Conservation (phyloP, 2,797 vertebrate genomes). For the Arrhamphus sclerolepis region DNA sequence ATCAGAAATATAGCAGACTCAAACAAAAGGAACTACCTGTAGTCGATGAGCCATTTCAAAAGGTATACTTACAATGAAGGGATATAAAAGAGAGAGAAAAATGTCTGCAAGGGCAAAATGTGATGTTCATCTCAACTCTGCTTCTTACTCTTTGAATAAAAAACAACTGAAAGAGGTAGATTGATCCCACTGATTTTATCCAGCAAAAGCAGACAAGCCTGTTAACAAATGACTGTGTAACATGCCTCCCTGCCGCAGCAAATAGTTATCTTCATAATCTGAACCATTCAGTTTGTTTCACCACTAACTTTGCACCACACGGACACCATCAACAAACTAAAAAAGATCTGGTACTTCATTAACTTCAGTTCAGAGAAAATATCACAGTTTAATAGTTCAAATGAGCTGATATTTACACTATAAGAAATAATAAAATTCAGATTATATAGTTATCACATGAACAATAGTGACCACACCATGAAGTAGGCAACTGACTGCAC, state of each 20-base stretch:
- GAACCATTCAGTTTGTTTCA: constrained; percentile 21
- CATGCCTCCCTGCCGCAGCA: constrained; percentile 25
- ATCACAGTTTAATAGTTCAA: constrained; percentile 1
- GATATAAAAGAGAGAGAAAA: constrained; percentile 43
- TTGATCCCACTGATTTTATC: constrained; percentile 46
- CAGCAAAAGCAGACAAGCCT: constrained; percentile 24
- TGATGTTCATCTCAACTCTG: constrained; percentile 28
- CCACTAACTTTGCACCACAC: constrained; percentile 17
- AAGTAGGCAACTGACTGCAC: constrained; percentile 54
- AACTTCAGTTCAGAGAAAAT: constrained; percentile 3
- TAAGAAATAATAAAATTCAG: constrained; percentile 2
- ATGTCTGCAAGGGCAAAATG: constrained; percentile 53
- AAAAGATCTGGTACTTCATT: background rate
- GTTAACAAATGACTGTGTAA: constrained; percentile 54
- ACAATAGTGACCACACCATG: constrained; percentile 29
- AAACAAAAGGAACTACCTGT: constrained; percentile 11
- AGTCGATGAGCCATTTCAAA: constrained; percentile 23
- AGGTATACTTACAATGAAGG: constrained; percentile 29
- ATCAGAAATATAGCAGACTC: constrained; percentile 15
- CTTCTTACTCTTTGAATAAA: constrained; percentile 41
- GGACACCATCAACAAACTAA: background rate
- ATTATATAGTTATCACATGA: constrained; percentile 32
- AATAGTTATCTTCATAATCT: constrained; percentile 29
- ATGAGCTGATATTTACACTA: constrained; percentile 17
- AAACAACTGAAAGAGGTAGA: constrained; percentile 27